phyloP scores from a whole-genome alignment of 2,888 invertebrate genomes.

The Seira sanloemensis region DNA sequence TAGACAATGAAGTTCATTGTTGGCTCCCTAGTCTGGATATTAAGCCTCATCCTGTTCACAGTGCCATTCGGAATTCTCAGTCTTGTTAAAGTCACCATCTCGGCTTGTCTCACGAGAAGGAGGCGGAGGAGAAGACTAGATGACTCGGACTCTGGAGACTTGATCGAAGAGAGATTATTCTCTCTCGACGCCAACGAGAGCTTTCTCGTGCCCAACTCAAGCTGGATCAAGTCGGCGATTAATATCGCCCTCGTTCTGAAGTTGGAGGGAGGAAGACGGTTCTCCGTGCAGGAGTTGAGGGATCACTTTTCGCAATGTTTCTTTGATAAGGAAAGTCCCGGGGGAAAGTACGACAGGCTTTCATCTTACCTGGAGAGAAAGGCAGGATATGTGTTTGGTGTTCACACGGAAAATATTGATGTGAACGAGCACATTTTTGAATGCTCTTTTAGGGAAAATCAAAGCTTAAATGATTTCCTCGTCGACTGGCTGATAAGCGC shows the following conservation, averaged over 20 bases:
- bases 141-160: neutral
- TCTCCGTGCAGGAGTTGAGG: conserved; percentile 1
- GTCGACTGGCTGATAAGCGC: conserved; percentile 17
- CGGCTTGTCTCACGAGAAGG: neutral
- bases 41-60: neutral
- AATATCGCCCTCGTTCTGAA: conserved; percentile 27
- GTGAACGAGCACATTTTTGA: conserved; percentile 16
- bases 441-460: neutral
- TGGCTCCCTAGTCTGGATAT: conserved; percentile 18
- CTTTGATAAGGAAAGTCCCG: neutral
- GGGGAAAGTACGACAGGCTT: conserved; percentile 25
- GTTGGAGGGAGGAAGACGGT: neutral
- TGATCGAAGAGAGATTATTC: neutral
- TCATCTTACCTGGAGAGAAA: conserved; percentile 9
- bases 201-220: conserved; percentile 3
- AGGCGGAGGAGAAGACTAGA: neutral
- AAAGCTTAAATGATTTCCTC: conserved; percentile 3
- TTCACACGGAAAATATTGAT: neutral
- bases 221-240: neutral
- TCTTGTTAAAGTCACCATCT: conserved; percentile 18
- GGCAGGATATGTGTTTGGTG: conserved; percentile 32
- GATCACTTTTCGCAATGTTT: conserved; percentile 19
- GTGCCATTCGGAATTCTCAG: conserved; percentile 16
- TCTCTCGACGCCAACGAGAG: neutral
- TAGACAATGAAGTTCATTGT: neutral